These are phyloP conservation scores for Zosterops borbonicus DNA, from an alignment of 2,113 vertebrate species.

Conservation along the genomic window DNA sequence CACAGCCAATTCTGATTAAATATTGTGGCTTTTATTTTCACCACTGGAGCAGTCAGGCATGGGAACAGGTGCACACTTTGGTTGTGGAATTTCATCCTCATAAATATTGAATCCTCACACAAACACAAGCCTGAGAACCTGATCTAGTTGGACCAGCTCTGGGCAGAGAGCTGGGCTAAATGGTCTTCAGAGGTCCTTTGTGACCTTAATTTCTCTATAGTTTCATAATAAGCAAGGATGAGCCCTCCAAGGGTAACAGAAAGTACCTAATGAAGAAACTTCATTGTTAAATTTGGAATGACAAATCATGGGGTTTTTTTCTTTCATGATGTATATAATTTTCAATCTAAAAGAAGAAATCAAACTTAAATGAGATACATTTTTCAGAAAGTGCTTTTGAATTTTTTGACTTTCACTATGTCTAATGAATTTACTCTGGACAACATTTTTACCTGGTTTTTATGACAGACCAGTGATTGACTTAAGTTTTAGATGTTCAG, in stretches of 20 bases:
- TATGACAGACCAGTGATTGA: not conserved
- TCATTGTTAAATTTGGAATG: not conserved
- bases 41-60: not conserved
- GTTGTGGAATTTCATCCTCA: not conserved
- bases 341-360: not conserved
- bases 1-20: not conserved
- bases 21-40: not conserved
- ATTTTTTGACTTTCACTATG: not conserved
- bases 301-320: accelerated
- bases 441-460: not conserved
- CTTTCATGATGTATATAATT: accelerated
- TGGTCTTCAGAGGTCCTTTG: not conserved
- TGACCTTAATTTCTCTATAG: not conserved
- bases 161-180: not conserved
- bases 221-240: not conserved
- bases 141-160: not conserved
- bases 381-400: not conserved
- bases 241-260: not conserved
- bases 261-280: not conserved
- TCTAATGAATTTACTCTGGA: not conserved
- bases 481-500: not conserved
- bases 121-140: not conserved
- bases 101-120: not conserved
- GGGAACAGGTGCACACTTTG: not conserved
- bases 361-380: not conserved